Base-by-base conservation (phyloP, 2,113 vertebrate species). In the Malaclemys terrapin region DNA sequence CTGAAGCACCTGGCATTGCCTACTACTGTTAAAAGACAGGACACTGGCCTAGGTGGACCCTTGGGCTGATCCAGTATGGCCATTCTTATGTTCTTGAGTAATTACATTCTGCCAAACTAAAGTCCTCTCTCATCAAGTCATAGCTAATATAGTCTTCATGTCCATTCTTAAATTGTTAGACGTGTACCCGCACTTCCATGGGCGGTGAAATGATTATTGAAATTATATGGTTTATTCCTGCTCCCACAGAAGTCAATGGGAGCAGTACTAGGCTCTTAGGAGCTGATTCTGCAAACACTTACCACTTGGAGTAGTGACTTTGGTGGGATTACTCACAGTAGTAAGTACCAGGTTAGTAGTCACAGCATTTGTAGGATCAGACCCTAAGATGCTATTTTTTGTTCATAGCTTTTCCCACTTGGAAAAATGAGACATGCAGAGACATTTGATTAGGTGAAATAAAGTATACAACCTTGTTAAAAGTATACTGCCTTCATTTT, bases 211-310 rank as follows among this genome's bases (percentile, higher is more conserved):
- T 27, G 72, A 65, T 35, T 10, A 54, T 42, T 10, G 4, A 45
- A 83, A 31, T 76, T 45, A 27, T 27, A 25, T 27, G 8, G 11
- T 31, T 84, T 47, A 47, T 8, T 0, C 0, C 53, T 0, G 0
- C 56, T 87, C 5, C 4, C 5, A 11, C 0, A 0, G 69, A 0
- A 12, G 17, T 13, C n/a, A 83, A 76, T 80, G 75, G 56, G 42
- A 84, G 10, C 12, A 45, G 24, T 27, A 56, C n/a, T 57, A 25
- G 0, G 1, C 85, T 75, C n/a, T 42, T 82, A 10, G 29, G 62
- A 49, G 5, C 10, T 88, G 22, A 42, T 12, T 20, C 22, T 79
- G 56, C 45, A 78, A 57, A 38, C 49, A 75, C 27, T 90, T 81
- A 2, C 0, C 9, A 1, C 10, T 75, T 87, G 0, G 0, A 75